Conservation (phyloP, 2,113 vertebrate species). For the Pygoscelis adeliae region DNA sequence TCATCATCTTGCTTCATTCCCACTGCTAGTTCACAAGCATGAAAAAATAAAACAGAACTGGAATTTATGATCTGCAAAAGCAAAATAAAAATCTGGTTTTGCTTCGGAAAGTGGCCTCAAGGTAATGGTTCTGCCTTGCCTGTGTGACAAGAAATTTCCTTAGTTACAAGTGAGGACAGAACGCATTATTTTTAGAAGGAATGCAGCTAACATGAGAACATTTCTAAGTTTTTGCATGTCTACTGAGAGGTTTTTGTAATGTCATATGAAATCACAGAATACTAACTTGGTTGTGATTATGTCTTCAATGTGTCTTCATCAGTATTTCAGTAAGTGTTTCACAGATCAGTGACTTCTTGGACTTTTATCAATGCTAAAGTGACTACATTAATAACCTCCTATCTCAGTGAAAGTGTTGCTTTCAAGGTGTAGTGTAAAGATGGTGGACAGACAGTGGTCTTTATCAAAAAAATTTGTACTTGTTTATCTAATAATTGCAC, state of each 20-base stretch:
- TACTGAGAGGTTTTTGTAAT: background rate
- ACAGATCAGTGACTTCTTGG: background rate
- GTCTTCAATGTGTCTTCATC: background rate
- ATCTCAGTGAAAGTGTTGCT: background rate
- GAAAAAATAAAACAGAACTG: background rate
- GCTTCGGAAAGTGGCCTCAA: background rate
- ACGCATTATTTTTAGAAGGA: background rate
- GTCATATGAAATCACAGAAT: background rate
- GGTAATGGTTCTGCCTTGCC: background rate
- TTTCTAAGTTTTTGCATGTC: background rate
- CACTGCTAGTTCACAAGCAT: background rate
- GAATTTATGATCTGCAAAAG: background rate
- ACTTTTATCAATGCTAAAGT: background rate
- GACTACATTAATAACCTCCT: background rate
- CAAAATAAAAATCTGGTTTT: background rate
- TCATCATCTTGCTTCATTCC: background rate
- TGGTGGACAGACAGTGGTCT: background rate
- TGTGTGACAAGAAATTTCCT: background rate
- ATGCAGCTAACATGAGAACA: accelerated
- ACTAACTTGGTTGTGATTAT: background rate
- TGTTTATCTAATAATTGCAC: background rate
- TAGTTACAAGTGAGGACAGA: background rate
- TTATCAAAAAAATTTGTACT: background rate
- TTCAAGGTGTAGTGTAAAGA: background rate
- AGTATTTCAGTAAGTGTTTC: background rate